Evolutionary conservation across 2,113 vertebrate genomes (phyloP), one percentile per base, ranked within the genome.

Genomic region (Cinclus cinclus): DNA sequence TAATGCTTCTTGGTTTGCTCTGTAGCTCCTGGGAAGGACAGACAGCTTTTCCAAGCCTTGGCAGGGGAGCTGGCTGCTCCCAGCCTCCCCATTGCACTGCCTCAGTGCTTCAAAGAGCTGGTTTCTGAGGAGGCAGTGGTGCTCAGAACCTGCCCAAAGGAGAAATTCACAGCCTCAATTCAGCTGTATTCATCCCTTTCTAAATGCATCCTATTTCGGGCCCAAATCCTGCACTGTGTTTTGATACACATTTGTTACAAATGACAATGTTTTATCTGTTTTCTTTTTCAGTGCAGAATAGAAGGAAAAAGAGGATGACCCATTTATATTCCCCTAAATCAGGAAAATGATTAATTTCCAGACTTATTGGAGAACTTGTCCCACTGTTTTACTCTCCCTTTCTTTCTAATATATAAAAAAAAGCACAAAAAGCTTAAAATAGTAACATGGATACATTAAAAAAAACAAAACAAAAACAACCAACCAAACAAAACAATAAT

Each of bases 31-130:
- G 16, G 50, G 27, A 64, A 64, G 56, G 46, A 63, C 70, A 75
- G 24, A 39, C 0, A 9, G 28, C 31, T 85, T 60, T 65, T 30
- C 47, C 5, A 7, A 30, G 24, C 67, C 33, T 74, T 2, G 0
- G 9, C 3, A 3, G 7, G 6, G 19, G 10, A 84, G 37, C 16
- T 64, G 44, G 55, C 33, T 0, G 1, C 14, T 8, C 20, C 0
- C 0, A 83, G 37, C 27, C 18, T 59, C 37, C 24, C 22, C 9
- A 9, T 0, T 49, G 31, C 39, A 53, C 47, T 68, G 23, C 14
- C 52, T 44, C 67, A 58, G 52, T 2, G 1, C 47, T 39, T 76
- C 3, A 6, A 30, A 49, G 28, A 8, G 7, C 17, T 59, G 23
- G 3, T 68, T 80, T 73, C 42, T 55, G 18, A 11, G 35, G 28